Percentiles rank a stretch among this genome's conserved stretches.
These are phyloP conservation scores for Trachelipus rathkii DNA, from an alignment of 1,140 invertebrate species.

Conservation along the genomic window DNA sequence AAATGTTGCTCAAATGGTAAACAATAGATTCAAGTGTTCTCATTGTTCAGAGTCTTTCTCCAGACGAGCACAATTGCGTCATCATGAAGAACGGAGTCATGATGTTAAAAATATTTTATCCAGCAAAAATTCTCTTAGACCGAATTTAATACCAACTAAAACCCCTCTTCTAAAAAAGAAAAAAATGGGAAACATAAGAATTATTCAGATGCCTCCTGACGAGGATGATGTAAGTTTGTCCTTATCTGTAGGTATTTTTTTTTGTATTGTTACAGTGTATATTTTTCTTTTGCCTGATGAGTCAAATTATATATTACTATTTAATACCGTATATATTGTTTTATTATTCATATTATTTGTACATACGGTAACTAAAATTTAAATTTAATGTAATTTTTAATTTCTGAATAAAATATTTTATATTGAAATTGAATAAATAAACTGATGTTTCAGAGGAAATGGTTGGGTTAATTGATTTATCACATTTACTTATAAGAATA, in stretches of 20 bases:
- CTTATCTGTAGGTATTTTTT: constrained; percentile 12
- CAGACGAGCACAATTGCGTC: constrained; percentile 55
- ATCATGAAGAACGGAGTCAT: constrained; percentile 60
- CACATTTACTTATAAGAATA: too few species aligned
- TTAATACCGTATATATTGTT: too few species aligned
- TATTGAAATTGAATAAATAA: too few species aligned
- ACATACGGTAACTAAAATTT: too few species aligned
- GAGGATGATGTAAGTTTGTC: constrained; percentile 41
- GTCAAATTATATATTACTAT: too few species aligned
- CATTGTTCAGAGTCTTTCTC: constrained; percentile 58
- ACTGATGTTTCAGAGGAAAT: too few species aligned
- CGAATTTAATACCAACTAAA: constrained; percentile 1
- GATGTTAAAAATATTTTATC: constrained; percentile 50
- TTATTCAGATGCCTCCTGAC: constrained; percentile 51
- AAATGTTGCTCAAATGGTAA: constrained; percentile 47
- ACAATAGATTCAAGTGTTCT: constrained; percentile 52
- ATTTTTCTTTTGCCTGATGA: too few species aligned
- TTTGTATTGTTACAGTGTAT: too few species aligned
- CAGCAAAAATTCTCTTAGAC: constrained; percentile 19
- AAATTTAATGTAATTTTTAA: too few species aligned
- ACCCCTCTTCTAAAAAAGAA: constrained; percentile 28
- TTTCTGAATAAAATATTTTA: too few species aligned
- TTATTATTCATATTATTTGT: too few species aligned
- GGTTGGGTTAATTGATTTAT: too few species aligned
- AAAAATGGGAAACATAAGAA: constrained; percentile 51